A percentile compares a stretch with the other conserved stretches of the same genome.
Conservation (phyloP, 2,797 vertebrate genomes). For the Anguilla anguilla region DNA sequence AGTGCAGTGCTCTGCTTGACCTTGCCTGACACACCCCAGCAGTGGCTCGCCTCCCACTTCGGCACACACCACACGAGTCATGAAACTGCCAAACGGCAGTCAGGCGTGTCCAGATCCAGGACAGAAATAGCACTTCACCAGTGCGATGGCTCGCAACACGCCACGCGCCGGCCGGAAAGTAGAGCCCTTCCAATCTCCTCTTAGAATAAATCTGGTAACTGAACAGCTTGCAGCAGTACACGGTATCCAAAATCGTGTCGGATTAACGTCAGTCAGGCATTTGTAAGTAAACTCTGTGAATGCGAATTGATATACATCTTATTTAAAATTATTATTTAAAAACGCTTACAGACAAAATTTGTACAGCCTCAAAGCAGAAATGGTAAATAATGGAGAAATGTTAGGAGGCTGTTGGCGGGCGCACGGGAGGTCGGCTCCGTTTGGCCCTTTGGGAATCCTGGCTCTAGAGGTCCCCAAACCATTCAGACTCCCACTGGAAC, state of each 20-base stretch:
- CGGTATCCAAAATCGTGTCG: not conserved
- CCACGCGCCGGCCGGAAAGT: too few species aligned
- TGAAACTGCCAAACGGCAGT: too few species aligned
- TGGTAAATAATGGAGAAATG: not conserved
- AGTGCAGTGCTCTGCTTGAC: too few species aligned
- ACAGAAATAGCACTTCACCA: too few species aligned
- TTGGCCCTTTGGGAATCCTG: not conserved
- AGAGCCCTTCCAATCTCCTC: not conserved
- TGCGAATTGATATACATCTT: not conserved
- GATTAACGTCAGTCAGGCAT: not conserved
- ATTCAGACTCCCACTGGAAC: not conserved
- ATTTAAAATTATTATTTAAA: not conserved
- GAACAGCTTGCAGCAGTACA: not conserved
- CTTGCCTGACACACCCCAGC: too few species aligned
- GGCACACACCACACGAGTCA: too few species aligned
- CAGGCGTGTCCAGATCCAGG: too few species aligned
- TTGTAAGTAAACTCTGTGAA: not conserved
- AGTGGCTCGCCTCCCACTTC: too few species aligned
- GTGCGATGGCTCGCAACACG: too few species aligned
- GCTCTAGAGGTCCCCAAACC: not conserved
- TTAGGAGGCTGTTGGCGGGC: not conserved
- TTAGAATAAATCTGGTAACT: not conserved
- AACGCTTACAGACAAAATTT: slow-evolving; percentile 3
- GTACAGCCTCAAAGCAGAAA: slow-evolving; percentile 4
- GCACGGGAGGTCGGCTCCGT: not conserved